Evolutionary conservation across 2,113 vertebrate species (phyloP).

Genomic region (Bombycilla garrulus): DNA sequence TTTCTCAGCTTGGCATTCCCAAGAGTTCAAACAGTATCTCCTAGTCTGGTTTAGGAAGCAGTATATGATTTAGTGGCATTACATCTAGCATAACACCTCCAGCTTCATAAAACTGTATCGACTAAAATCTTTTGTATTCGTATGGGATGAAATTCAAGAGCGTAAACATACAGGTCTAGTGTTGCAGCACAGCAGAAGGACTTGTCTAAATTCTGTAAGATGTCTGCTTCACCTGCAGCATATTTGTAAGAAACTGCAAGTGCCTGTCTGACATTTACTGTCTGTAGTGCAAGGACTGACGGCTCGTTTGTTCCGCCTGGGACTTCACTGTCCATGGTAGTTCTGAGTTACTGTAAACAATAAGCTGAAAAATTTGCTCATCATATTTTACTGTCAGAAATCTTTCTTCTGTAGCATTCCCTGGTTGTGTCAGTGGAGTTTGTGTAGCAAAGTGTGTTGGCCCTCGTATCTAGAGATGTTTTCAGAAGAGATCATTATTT

Average conservation of each 20-base stretch:
- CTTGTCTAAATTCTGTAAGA: background rate
- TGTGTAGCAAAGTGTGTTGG: background rate
- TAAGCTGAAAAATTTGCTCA: background rate
- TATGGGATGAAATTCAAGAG: background rate
- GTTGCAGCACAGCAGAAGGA: background rate
- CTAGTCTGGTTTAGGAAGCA: background rate
- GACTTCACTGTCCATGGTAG: background rate
- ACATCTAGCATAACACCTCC: background rate
- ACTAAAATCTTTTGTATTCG: background rate
- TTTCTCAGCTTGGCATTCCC: background rate
- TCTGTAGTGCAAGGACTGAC: background rate
- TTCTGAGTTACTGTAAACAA: constrained; percentile 30
- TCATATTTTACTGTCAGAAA: constrained; percentile 29
- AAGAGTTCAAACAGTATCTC: background rate
- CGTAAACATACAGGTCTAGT: background rate
- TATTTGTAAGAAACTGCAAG: background rate
- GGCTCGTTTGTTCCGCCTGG: background rate
- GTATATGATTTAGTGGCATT: background rate
- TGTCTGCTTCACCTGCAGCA: background rate
- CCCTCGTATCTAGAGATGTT: background rate
- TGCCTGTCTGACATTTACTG: background rate
- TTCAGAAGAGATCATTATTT: constrained; percentile 37
- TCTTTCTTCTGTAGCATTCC: background rate
- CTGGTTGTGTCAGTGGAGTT: background rate
- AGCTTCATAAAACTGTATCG: background rate